Evolutionary conservation across 2,797 vertebrate species (phyloP).

Genomic region (Hydrolagus colliei): DNA sequence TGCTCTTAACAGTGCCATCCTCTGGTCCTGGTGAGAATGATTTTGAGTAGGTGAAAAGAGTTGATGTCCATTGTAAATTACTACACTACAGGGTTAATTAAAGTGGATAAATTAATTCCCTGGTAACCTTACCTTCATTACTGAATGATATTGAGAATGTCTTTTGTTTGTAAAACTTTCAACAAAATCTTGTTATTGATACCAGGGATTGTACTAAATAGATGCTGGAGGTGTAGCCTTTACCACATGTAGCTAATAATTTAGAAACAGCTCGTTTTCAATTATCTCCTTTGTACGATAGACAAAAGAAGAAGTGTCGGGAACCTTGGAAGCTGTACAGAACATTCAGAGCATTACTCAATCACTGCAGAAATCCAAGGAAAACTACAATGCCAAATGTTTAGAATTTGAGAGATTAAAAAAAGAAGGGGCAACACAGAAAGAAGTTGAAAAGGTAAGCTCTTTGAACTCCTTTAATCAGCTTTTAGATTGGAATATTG

Average conservation of each 20-base stretch:
- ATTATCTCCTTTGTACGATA: slow-evolving; percentile 40
- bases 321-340: slow-evolving; percentile 90
- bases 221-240: not conserved
- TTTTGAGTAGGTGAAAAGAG: no score
- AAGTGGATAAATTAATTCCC: not conserved
- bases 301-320: slow-evolving; percentile 95
- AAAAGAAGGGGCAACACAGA: slow-evolving; percentile 90
- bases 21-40: no score
- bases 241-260: not conserved
- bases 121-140: not conserved
- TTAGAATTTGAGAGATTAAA: slow-evolving; percentile 88
- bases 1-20: no score
- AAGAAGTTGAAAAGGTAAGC: slow-evolving; percentile 87
- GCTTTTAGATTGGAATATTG: not conserved
- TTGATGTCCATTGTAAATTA: no score
- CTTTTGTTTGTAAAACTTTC: not conserved
- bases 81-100: no score
- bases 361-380: slow-evolving; percentile 89
- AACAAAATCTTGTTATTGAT: not conserved
- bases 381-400: slow-evolving; percentile 84
- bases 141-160: not conserved
- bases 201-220: not conserved
- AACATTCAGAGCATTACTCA: slow-evolving; percentile 88
- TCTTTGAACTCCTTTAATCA: not conserved
- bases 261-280: not conserved